These are phyloP conservation scores for Nomada ruficornis DNA, from an alignment of 2,888 invertebrate genomes.

Conservation along the genomic window DNA sequence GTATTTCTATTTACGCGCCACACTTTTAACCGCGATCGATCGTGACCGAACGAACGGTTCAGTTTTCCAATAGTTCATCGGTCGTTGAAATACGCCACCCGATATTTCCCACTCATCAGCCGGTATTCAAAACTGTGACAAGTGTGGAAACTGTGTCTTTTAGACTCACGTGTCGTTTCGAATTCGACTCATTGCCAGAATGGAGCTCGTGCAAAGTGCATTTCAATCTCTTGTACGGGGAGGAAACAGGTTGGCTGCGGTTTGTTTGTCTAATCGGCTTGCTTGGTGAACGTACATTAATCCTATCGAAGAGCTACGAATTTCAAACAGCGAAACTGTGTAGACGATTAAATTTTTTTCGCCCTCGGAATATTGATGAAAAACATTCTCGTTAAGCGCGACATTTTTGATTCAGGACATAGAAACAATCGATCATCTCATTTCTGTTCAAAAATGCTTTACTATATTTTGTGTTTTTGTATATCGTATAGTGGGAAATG, in stretches of 20 bases:
- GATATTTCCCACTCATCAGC: background rate
- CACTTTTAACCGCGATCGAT: slow-evolving; percentile 37
- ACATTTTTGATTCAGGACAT: no score
- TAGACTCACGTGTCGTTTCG: slow-evolving; percentile 31
- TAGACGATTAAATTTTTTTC: background rate
- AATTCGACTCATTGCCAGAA: slow-evolving; percentile 9
- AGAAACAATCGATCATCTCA: no score
- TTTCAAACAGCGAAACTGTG: background rate
- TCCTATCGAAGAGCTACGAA: background rate
- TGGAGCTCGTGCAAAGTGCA: background rate
- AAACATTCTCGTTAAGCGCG: no score
- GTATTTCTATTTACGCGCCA: slow-evolving; percentile 37
- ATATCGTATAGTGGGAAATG: no score
- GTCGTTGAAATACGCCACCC: slow-evolving; percentile 7
- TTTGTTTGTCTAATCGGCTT: background rate
- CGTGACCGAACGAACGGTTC: slow-evolving; percentile 29
- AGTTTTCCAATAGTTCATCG: slow-evolving; percentile 2
- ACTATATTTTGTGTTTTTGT: no score
- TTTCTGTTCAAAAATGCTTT: no score
- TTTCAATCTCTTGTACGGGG: background rate
- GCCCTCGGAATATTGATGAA: no score
- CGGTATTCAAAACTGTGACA: slow-evolving; percentile 1
- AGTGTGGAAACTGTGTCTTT: background rate
- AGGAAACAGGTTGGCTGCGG: slow-evolving; percentile 4
- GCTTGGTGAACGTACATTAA: background rate